Evolutionary conservation across 1,140 invertebrate species (phyloP), one percentile per base, ranked within the genome.

Genomic region (Anastrepha obliqua): DNA sequence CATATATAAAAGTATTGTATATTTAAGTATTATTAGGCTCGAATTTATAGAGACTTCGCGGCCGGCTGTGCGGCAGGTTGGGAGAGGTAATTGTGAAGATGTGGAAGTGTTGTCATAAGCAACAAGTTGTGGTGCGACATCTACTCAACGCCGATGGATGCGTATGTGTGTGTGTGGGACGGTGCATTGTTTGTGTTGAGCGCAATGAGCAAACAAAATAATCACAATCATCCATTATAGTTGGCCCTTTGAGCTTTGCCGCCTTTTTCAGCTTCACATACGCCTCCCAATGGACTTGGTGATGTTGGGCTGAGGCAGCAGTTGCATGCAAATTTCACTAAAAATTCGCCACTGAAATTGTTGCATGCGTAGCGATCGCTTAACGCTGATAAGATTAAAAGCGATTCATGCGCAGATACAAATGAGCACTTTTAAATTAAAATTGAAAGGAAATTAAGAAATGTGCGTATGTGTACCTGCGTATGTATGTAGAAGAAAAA

Each of bases 211-310:
- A 81, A 81, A 81, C 74, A 81, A 81, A 81, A 81, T 81, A 81
- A 81, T 81, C 74, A 81, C 74, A 81, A 81, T 81, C 42, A 81
- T 81, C 74, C 74, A 81, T 81, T 81, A 81, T 81, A n/a, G 47
- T 11, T 2, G n/a, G 0, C n/a, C 2, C 74, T 81, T 81, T 81
- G 74, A 81, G 47, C 17, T 1, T 11, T 44, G 42, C n/a, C 74
- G 74, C 74, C 74, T 62, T 62, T 62, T 62, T 62, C 60, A 62
- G 47, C 47, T 2, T n/a, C 13, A 1, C 47, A 39, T 81, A n/a
- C n/a, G n/a, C 8, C 47, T 8, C 6, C 6, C 44, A 20, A 17
- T 29, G 7, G n/a, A 67, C 65, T 29, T 29, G 29, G 29, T 29
- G 29, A 29, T 29, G 29, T 29, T 29, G 29, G n/a, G 44, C 15